phyloP scores from a whole-genome alignment of 92 coral and sea anemone species.

The Porites divaricata region DNA sequence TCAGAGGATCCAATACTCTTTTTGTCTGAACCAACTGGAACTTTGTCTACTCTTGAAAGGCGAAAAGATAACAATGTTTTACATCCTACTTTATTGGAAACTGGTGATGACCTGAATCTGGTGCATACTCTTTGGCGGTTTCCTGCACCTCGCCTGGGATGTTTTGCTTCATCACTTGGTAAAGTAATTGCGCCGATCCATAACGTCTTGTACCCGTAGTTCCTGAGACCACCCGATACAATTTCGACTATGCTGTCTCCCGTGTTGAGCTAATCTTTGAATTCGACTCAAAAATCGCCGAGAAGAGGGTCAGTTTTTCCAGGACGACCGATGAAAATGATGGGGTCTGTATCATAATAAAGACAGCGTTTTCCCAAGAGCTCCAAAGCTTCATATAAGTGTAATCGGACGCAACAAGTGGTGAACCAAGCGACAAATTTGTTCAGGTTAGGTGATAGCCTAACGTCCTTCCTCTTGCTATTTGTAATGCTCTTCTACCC shows the following conservation, averaged over 20 bases:
- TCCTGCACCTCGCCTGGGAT: slow-evolving; percentile 10
- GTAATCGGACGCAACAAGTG: slow-evolving; percentile 15
- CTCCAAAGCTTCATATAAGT: slow-evolving; percentile 15
- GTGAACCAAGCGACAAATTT: neutral
- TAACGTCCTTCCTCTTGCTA: neutral
- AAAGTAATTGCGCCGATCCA: neutral
- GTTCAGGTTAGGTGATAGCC: neutral
- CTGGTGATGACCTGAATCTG: neutral
- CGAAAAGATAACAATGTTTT: neutral
- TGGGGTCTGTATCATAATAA: neutral
- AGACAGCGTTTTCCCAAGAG: neutral
- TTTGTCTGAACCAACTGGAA: too few species aligned
- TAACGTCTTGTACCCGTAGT: slow-evolving; percentile 13
- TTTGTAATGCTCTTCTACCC: neutral
- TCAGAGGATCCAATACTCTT: too few species aligned
- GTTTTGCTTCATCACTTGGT: neutral
- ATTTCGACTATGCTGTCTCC: slow-evolving; percentile 4
- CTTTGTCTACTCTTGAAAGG: too few species aligned
- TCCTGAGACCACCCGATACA: slow-evolving; percentile 2
- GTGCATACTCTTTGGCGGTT: neutral
- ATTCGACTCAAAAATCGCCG: neutral
- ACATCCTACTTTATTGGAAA: neutral
- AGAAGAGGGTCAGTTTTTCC: neutral
- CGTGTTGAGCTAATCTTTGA: neutral
- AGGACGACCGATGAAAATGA: neutral